These are phyloP conservation scores for Baronia brevicornis DNA, from an alignment of 2,888 invertebrate genomes.

Conservation along the genomic window DNA sequence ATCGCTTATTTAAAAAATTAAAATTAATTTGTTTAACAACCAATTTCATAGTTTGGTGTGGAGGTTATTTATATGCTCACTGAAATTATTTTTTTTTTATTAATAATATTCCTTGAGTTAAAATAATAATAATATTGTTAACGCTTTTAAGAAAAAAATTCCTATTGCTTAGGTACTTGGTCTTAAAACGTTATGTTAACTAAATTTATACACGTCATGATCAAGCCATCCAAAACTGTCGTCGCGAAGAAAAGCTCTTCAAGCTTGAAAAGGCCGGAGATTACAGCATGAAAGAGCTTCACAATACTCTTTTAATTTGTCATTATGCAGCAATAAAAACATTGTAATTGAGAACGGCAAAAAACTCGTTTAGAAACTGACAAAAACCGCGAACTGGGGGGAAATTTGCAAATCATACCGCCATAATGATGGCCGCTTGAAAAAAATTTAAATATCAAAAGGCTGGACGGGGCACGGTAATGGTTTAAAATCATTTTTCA, in stretches of 20 bases:
- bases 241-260: conserved; percentile 38
- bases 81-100: too few relatives aligned
- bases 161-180: too few relatives aligned
- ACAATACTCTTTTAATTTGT: conserved; percentile 74
- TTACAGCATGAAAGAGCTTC: conserved; percentile 63
- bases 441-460: conserved; percentile 76
- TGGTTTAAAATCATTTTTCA: conserved; percentile 76
- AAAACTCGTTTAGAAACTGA: conserved; percentile 64
- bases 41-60: too few relatives aligned
- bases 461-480: conserved; percentile 72
- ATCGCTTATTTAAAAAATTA: too few relatives aligned
- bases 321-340: conserved; percentile 74
- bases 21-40: too few relatives aligned
- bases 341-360: conserved; percentile 69
- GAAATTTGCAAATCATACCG: conserved; percentile 72
- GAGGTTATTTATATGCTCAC: too few relatives aligned
- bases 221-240: conserved; percentile 42
- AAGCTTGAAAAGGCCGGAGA: conserved; percentile 51
- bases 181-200: conserved; percentile 11
- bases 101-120: too few relatives aligned
- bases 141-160: too few relatives aligned
- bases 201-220: conserved; percentile 29
- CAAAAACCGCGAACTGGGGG: conserved; percentile 71
- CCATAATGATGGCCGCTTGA: conserved; percentile 72
- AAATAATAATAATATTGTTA: too few relatives aligned